Base-by-base conservation (phyloP, 2,888 invertebrate species). In the Papilio demoleus region DNA sequence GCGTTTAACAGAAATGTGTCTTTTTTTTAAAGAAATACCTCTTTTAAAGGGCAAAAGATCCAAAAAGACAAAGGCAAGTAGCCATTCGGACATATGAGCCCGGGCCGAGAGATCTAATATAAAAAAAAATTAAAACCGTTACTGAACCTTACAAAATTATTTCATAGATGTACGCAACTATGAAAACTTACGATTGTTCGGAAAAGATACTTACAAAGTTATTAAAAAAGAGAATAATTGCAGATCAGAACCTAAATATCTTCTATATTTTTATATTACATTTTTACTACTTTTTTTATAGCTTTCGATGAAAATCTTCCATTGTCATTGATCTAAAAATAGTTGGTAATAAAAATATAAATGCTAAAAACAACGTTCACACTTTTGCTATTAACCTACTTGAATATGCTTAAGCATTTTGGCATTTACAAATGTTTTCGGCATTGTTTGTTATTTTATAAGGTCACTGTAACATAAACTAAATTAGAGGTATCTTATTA, bases 1-100 rank as follows among this genome's bases (percentile, higher is more conserved):
- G 68, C 79, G 86, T 83, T 88, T 86, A 84, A 84, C 80, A 82
- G 79, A 83, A 75, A 65, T 64, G 53, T 66, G 67, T 63, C 70
- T 63, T 77, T 78, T 58, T 71, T 74, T 77, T 71, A n/a, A 42
- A 24, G 14, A 36, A 40, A 40, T 34, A 17, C 8, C 40, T n/a
- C 1, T 17, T 42, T 17, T 42, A 36, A 1, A 2, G 9, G 8
- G 36, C 8, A 4, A 9, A 36, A 4, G 36, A 8, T 2, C 36
- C 6, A 31, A 31, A 31, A n/a, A n/a, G n/a, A n/a, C n/a, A n/a
- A n/a, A n/a, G n/a, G n/a, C n/a, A n/a, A n/a, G n/a, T n/a, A n/a
- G n/a, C n/a, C n/a, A n/a, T n/a, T n/a, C n/a, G n/a, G n/a, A n/a
- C n/a, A n/a, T n/a, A n/a, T n/a, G n/a, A n/a, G n/a, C n/a, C n/a